These are phyloP conservation scores for Heliornis fulica DNA, from an alignment of 2,113 vertebrate species.

Conservation along the genomic window DNA sequence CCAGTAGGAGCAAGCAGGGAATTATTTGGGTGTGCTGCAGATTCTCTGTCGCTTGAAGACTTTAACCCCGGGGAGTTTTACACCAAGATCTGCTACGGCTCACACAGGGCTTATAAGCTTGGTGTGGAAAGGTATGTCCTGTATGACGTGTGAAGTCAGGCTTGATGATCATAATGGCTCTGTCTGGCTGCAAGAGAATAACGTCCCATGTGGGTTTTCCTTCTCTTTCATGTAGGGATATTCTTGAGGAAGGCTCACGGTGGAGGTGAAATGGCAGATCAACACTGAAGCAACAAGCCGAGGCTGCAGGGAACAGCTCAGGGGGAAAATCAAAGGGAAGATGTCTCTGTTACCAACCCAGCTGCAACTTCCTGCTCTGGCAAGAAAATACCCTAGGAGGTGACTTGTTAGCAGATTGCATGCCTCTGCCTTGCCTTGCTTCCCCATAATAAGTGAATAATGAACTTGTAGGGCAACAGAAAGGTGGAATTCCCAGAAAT, in stretches of 20 bases:
- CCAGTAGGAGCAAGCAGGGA: not conserved
- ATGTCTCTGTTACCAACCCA: not conserved
- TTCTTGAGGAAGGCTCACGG: not conserved
- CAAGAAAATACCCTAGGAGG: slow-evolving; percentile 61
- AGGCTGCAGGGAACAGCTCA: not conserved
- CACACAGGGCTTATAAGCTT: not conserved
- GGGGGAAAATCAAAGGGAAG: not conserved
- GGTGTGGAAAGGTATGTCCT: slow-evolving; percentile 34
- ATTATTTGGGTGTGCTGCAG: not conserved
- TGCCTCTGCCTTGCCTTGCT: not conserved
- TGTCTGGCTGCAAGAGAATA: not conserved
- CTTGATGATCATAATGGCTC: not conserved
- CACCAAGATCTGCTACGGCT: not conserved
- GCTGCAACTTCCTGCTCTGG: slow-evolving; percentile 57
- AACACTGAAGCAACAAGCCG: not conserved
- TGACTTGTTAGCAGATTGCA: not conserved
- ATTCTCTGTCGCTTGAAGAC: not conserved
- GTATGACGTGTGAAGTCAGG: not conserved
- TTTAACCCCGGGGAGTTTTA: not conserved
- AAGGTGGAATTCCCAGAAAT: slow-evolving; percentile 54
- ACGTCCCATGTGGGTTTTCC: not conserved
- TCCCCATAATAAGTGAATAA: not conserved
- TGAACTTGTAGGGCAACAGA: not conserved
- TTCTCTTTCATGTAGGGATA: not conserved
- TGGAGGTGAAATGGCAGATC: not conserved